phyloP scores from a whole-genome alignment of 2,888 invertebrate genomes.

The Oscheius onirici region DNA sequence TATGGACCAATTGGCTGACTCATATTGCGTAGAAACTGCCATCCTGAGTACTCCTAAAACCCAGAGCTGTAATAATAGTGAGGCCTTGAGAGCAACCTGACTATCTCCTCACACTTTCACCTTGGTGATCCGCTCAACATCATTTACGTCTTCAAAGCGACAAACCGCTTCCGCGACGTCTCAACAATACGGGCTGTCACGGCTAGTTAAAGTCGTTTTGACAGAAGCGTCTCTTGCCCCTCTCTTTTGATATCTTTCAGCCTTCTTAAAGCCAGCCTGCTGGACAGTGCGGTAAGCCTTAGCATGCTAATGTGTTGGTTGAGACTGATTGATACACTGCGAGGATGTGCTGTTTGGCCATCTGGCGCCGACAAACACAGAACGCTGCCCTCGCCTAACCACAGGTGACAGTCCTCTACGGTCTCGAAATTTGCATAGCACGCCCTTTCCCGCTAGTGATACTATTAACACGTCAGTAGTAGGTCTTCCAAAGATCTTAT shows the following conservation, averaged over 20 bases:
- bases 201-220: conserved; percentile 17
- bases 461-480: too few relatives aligned
- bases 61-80: conserved; percentile 13
- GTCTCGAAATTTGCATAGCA: conserved; percentile 22
- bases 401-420: conserved; percentile 27
- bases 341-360: conserved; percentile 29
- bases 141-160: conserved; percentile 26
- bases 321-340: conserved; percentile 31
- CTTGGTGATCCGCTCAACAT: neutral
- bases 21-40: conserved; percentile 19
- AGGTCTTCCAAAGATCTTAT: too few relatives aligned
- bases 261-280: neutral
- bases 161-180: conserved; percentile 29
- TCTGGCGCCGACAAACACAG: conserved; percentile 29
- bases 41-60: neutral
- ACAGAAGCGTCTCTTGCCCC: neutral
- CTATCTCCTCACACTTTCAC: neutral
- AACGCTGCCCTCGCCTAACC: conserved; percentile 7
- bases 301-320: conserved; percentile 32
- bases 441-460: neutral
- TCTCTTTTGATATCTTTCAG: neutral
- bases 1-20: conserved; percentile 31
- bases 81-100: neutral
- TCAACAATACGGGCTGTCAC: conserved; percentile 28
- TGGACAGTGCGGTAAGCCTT: conserved; percentile 20